Base-by-base conservation (phyloP, 2,797 vertebrate species). In the Anabas testudineus region DNA sequence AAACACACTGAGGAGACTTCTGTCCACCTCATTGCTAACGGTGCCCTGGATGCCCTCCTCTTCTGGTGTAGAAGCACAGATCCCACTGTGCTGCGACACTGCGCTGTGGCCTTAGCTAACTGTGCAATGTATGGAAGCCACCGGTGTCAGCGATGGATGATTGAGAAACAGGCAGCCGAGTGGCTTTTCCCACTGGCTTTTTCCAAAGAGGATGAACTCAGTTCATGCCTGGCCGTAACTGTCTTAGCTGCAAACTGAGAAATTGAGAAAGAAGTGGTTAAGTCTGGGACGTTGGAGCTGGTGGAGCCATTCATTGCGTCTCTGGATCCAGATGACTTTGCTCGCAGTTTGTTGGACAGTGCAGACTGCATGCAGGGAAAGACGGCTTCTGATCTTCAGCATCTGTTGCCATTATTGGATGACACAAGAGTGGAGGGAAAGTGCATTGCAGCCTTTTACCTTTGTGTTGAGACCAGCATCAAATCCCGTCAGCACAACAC, bases 141-240 rank as follows among this genome's bases (percentile, higher is more conserved):
- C 84, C 91, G 93, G 71, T 97, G 95, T 82, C 98, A 99, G 93
- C 90, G 97, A 9, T 93, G 94, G 76, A 99, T 99, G 98, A 97
- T 97, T 0, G 95, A 98, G 90, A 99, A 98, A 86, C 96, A 91
- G 79, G 94, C 97, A 0, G 95, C 98, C 0, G 97, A 99, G 83
- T 99, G 98, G 98, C 96, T 99, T 36, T 99, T 99, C 85, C 98
- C 98, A 0, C 90, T 99, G 81, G 97, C 96, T 9, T 99, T 99
- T 86, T 97, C 96, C 70, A 97, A 96, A 77, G 98, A 97, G 0
- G 97, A 99, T 0, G 95, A 97, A 74, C 92, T 97, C 21, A 95
- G 99, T 60, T 97, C 98, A 0, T 99, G 98, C 78, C 92, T 99
- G 85, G 98, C 98, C 0, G 94, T 99, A 57, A 85, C 97, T 0